Conservation (phyloP, 2,888 invertebrate genomes). For the Trichogramma dendrolimi region DNA sequence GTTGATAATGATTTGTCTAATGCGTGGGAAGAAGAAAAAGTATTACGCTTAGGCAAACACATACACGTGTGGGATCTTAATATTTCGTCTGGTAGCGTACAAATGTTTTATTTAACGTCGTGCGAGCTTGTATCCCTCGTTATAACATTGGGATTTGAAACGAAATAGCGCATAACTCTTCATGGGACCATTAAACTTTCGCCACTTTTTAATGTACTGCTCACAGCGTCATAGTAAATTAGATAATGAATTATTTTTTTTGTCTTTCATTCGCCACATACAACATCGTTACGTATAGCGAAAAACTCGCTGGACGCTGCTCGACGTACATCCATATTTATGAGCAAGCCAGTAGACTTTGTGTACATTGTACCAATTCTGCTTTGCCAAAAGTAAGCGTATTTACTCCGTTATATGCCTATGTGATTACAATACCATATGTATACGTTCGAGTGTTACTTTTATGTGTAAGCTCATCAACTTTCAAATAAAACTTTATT, state of each 20-base stretch:
- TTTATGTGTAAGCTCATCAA: no score
- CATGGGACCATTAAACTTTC: constrained; percentile 25
- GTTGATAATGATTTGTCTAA: no score
- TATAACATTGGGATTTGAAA: not conserved
- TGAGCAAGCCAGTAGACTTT: no score
- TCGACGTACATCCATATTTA: no score
- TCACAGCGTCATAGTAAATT: constrained; percentile 10
- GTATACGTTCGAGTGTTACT: no score
- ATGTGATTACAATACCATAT: no score
- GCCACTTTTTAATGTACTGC: constrained; percentile 26
- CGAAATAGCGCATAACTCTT: constrained; percentile 20
- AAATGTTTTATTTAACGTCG: constrained; percentile 28
- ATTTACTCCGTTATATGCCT: no score
- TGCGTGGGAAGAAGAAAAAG: no score
- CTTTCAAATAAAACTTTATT: no score
- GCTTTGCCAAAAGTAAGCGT: no score
- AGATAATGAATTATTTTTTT: constrained; percentile 16
- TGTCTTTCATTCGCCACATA: not conserved
- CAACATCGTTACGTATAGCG: not conserved
- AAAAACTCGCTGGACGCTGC: not conserved
- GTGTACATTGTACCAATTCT: no score
- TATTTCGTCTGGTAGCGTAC: constrained; percentile 26
- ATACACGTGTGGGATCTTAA: constrained; percentile 10
- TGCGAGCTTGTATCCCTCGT: not conserved
- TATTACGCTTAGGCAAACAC: no score